Conservation (phyloP, 2,888 invertebrate genomes). For the Drosophila paramelanica region DNA sequence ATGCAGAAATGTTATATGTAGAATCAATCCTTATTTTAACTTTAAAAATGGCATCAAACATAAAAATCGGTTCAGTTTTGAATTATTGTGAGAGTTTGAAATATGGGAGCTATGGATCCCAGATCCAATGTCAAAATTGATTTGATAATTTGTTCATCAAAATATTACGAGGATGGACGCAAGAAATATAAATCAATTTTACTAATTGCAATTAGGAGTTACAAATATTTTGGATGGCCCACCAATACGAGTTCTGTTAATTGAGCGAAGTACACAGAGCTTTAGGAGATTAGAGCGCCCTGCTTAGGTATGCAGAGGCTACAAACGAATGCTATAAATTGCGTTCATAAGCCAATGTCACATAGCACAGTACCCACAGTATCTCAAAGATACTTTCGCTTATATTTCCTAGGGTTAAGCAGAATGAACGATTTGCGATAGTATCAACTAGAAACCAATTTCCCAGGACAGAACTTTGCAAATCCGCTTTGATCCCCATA, state of each 20-base stretch:
- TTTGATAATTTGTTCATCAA: too few species aligned
- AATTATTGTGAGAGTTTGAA: too few species aligned
- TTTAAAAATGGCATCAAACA: too few species aligned
- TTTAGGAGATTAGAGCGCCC: slow-evolving; percentile 8
- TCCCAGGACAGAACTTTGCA: slow-evolving; percentile 54
- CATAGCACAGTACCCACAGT: slow-evolving; percentile 25
- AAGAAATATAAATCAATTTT: slow-evolving; percentile 84
- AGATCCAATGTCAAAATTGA: too few species aligned
- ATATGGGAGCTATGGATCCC: too few species aligned
- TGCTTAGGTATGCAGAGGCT: slow-evolving; percentile 19
- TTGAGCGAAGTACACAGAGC: slow-evolving; percentile 69
- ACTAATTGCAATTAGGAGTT: slow-evolving; percentile 84
- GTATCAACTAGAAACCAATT: slow-evolving; percentile 54
- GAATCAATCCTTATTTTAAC: too few species aligned
- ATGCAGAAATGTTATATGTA: too few species aligned
- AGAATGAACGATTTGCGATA: slow-evolving; percentile 40
- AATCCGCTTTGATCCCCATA: slow-evolving; percentile 75
- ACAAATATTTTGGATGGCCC: slow-evolving; percentile 38
- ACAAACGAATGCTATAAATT: slow-evolving; percentile 64
- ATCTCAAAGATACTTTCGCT: slow-evolving; percentile 71
- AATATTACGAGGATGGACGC: slow-evolving; percentile 18
- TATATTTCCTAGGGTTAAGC: slow-evolving; percentile 72
- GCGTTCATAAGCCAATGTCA: slow-evolving; percentile 69
- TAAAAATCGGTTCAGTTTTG: too few species aligned
- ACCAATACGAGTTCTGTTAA: slow-evolving; percentile 69